Base-by-base conservation (phyloP, 2,888 invertebrate genomes). In the Abscondita cerata region DNA sequence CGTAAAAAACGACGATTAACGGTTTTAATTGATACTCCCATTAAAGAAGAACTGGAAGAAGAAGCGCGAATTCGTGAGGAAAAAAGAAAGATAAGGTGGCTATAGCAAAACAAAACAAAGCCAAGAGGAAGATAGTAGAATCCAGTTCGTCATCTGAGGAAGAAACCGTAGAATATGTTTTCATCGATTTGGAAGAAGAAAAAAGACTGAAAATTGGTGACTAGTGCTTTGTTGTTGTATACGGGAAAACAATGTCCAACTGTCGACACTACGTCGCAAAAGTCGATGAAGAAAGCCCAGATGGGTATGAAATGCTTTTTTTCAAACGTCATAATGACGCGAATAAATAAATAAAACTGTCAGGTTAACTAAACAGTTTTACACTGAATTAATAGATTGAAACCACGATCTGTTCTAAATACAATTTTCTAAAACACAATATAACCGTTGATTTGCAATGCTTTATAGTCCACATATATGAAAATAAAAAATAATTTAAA, bases 41-140 rank as follows among this genome's bases (percentile, higher is more conserved):
- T n/a, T n/a, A 40, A 40, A 40, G 13, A 12, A 40, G 40, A 40
- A 40, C 40, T 40, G 40, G 40, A 40, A 40, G 40, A 40, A 40
- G 40, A 40, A 13, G 40, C 40, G 40, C 4, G 40, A 40, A 40
- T 40, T 40, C 40, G 40, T 13, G 40, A 40, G 12, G 40, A 40
- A 40, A 40, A 9, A 40, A 40, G 13, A 40, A 40, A 40, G 40
- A 40, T 40, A 40, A 40, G 13, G n/a, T 40, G 40, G 40, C 40
- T 40, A 13, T 40, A 40, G 13, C 13, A 9, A 40, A 40, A 40
- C 40, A 12, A 4, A 40, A 40, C 40, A n/a, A n/a, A n/a, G n/a
- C n/a, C n/a, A n/a, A n/a, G n/a, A n/a, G n/a, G n/a, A n/a, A n/a
- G n/a, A n/a, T 12, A 40, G 6, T 40, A 40, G 40, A 40, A 40